Conservation (phyloP, 2,888 invertebrate species). For the Phymatocera aterrima region DNA sequence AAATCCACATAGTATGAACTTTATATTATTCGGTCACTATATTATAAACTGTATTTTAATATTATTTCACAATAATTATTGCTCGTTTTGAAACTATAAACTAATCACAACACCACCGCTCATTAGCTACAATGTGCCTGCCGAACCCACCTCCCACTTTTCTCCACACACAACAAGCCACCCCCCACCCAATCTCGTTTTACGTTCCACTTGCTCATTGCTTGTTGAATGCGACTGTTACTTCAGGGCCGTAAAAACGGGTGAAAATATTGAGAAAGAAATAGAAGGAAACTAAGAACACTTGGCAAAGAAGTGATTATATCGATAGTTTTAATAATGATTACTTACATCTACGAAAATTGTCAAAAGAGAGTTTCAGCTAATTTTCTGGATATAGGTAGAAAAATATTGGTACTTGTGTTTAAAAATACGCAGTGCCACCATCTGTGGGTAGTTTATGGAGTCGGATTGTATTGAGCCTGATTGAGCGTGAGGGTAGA, state of each 20-base stretch:
- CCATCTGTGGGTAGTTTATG: neutral
- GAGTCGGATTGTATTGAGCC: neutral
- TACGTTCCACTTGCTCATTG: conserved; percentile 7
- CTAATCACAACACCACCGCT: conserved; percentile 39
- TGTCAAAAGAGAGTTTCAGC: no score
- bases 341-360: no score
- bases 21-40: neutral
- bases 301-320: no score
- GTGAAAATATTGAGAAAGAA: neutral
- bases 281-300: no score
- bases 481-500: no score
- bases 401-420: neutral
- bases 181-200: conserved; percentile 3
- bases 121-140: conserved; percentile 26
- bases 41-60: neutral
- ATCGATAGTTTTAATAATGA: no score
- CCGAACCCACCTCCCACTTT: conserved; percentile 41
- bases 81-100: conserved; percentile 20
- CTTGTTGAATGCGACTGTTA: conserved; percentile 28
- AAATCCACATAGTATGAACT: conserved; percentile 25
- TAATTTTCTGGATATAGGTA: no score
- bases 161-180: conserved; percentile 18
- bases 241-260: conserved; percentile 19
- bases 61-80: neutral
- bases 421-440: neutral